A percentile compares a stretch with the other conserved stretches of the same genome.
phyloP scores from a whole-genome alignment of 2,888 invertebrate species.

The Listrodromus nycthemerus region DNA sequence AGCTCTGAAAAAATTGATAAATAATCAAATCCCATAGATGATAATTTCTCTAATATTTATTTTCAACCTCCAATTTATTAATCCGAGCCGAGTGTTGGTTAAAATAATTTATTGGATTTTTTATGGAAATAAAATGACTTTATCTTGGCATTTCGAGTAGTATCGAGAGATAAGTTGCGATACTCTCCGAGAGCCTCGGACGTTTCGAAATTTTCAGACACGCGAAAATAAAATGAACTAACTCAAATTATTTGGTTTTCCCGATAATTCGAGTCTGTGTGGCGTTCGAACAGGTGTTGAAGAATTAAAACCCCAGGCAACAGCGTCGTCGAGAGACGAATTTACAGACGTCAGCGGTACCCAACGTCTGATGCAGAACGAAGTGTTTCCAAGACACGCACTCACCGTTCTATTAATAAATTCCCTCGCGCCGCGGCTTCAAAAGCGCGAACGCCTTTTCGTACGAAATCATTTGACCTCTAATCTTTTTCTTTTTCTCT shows the following conservation, averaged over 20 bases:
- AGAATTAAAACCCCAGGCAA: slow-evolving; percentile 9
- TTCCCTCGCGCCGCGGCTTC: slow-evolving; percentile 14
- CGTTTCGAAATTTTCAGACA: slow-evolving; percentile 1
- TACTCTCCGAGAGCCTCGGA: neutral
- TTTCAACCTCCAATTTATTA: no score
- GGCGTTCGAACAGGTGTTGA: neutral
- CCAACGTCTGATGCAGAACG: slow-evolving; percentile 28
- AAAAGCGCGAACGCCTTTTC: slow-evolving; percentile 30
- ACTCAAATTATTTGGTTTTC: slow-evolving; percentile 16
- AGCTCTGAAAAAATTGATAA: slow-evolving; percentile 73
- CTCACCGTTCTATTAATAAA: slow-evolving; percentile 73
- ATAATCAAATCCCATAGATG: neutral
- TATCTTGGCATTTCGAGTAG: neutral
- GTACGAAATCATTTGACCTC: slow-evolving; percentile 40
- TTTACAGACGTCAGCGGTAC: slow-evolving; percentile 52
- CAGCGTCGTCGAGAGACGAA: slow-evolving; percentile 10
- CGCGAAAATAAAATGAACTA: neutral
- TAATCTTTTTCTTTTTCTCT: neutral
- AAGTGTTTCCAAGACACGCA: slow-evolving; percentile 48
- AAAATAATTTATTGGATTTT: neutral
- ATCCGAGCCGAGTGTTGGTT: neutral
- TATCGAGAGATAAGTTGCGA: neutral
- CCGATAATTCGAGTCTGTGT: neutral
- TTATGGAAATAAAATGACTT: neutral
- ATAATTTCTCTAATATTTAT: neutral